Conservation (phyloP, 2,888 invertebrate species). For the Ectropis crepuscularia region DNA sequence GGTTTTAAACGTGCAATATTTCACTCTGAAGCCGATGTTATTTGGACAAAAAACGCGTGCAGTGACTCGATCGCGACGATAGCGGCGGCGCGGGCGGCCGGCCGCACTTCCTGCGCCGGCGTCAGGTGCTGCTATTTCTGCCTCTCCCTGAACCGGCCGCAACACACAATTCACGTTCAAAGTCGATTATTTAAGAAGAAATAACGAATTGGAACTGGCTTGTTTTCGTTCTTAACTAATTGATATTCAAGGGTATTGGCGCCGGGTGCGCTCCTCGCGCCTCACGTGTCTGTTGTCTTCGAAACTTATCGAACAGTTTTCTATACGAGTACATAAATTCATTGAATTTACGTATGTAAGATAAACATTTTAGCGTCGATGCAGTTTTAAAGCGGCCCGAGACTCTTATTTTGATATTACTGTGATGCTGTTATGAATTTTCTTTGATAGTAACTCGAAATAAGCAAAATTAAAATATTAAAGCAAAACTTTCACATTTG, state of each 20-base stretch:
- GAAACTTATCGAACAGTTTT: conserved; percentile 17
- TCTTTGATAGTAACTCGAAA: too few species aligned
- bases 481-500: too few species aligned
- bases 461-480: too few species aligned
- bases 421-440: too few species aligned
- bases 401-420: too few species aligned
- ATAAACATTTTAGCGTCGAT: background rate
- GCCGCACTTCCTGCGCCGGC: conserved; percentile 71
- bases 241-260: conserved; percentile 50
- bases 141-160: conserved; percentile 70
- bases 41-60: conserved; percentile 42
- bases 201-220: conserved; percentile 46
- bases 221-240: conserved; percentile 50
- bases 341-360: background rate
- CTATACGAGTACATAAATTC: conserved; percentile 14
- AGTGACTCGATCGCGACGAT: conserved; percentile 48
- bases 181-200: conserved; percentile 71
- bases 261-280: conserved; percentile 43
- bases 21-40: conserved; percentile 4
- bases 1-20: conserved; percentile 7
- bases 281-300: conserved; percentile 34
- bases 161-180: conserved; percentile 73
- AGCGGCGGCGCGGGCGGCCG: conserved; percentile 58
- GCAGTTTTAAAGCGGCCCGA: background rate
- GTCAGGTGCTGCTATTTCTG: conserved; percentile 77